phyloP scores from a whole-genome alignment of 2,888 invertebrate genomes.

The Drosophila mulleri region DNA sequence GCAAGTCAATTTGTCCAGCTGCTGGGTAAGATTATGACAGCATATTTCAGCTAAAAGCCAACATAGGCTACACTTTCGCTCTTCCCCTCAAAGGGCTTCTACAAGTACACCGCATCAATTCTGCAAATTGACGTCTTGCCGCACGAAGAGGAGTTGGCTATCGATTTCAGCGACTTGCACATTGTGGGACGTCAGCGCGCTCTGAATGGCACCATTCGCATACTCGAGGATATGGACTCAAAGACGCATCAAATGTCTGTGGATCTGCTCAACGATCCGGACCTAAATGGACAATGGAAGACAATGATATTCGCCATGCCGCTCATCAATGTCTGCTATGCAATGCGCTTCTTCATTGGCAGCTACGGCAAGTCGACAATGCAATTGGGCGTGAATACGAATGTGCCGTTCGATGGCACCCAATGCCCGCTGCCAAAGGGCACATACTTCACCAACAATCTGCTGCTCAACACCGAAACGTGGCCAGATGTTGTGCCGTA shows the following conservation, averaged over 20 bases:
- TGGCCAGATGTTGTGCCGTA: slow-evolving; percentile 37
- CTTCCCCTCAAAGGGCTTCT: slow-evolving; percentile 5
- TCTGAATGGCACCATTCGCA: slow-evolving; percentile 28
- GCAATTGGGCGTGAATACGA: slow-evolving; percentile 16
- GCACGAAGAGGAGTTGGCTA: slow-evolving; percentile 8
- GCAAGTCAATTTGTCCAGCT: neutral
- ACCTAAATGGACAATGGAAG: slow-evolving; percentile 25
- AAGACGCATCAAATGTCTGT: slow-evolving; percentile 24
- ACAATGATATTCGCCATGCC: slow-evolving; percentile 29
- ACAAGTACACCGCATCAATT: slow-evolving; percentile 12
- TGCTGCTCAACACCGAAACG: slow-evolving; percentile 27
- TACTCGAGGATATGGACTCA: slow-evolving; percentile 28
- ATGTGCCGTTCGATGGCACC: slow-evolving; percentile 30
- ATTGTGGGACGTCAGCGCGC: slow-evolving; percentile 31
- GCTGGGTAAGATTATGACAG: slow-evolving; percentile 2
- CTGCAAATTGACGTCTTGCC: slow-evolving; percentile 13
- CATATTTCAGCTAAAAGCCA: too few relatives aligned
- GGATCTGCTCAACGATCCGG: slow-evolving; percentile 34
- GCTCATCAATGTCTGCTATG: slow-evolving; percentile 22
- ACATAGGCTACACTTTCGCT: too few relatives aligned
- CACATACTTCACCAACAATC: slow-evolving; percentile 9
- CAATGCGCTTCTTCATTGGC: slow-evolving; percentile 10
- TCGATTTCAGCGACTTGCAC: slow-evolving; percentile 33
- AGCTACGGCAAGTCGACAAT: slow-evolving; percentile 31
- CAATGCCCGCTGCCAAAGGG: slow-evolving; percentile 30